Base-by-base conservation (phyloP, 35 echinoderm and acorn worm genomes). In the Apostichopus japonicus region DNA sequence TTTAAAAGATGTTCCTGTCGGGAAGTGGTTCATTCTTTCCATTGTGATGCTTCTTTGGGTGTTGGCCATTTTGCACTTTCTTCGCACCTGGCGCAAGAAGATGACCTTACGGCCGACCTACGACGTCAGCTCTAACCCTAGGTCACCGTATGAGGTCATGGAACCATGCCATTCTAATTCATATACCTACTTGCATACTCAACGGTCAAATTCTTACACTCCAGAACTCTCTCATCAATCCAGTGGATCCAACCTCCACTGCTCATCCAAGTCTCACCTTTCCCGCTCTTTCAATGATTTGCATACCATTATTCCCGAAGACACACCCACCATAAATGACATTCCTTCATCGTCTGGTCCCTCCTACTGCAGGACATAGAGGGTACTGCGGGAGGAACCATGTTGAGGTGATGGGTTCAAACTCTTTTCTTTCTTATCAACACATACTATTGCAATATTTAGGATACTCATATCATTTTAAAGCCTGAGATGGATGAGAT, bases 31-130 rank as follows among this genome's bases (percentile, higher is more conserved):
- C n/a, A 67, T 89, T 67, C 22, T 89, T 24, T 72, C 21, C 3
- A 16, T 89, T 5, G 73, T 91, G 71, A 91, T 91, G 90, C 72
- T 91, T 77, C 90, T 91, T 56, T 91, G 90, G 90, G 5, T 91
- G 14, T 54, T 91, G 8, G 90, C 72, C 72, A 91, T 91, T 25
- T 8, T 61, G 13, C 90, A 79, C 55, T 91, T 91, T 33, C 76
- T 91, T 15, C 77, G 90, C 25, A 91, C 90, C 14, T 91, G 90
- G 90, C 33, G 54, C 17, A 91, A 91, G 58, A 91, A 91, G 77
- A 91, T 91, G 90, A 91, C 72, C 16, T 23, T 91, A 55, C 72
- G 90, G 51, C 90, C 90, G 0, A 79, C 90, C 5, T 91, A 91
- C 54, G 90, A 91, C 8, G 59, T 89, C 56, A 89, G 22, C 23